Percentiles rank a stretch among this genome's conserved stretches.
phyloP scores from a whole-genome alignment of 2,888 invertebrate species.

The Drosophila pullipes region DNA sequence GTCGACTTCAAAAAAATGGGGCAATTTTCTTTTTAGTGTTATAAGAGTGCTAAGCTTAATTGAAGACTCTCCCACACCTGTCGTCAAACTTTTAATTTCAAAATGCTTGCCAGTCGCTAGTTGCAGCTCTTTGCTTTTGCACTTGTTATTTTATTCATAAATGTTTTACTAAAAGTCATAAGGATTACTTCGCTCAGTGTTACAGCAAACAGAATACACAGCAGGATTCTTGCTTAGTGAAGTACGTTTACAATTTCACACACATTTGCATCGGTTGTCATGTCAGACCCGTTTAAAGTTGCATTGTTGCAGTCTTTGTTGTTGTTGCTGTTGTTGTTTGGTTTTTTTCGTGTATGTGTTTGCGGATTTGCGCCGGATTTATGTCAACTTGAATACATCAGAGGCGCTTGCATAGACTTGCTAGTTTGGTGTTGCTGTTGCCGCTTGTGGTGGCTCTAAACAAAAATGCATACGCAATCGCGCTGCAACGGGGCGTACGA shows the following conservation, averaged over 20 bases:
- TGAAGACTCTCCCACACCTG: background rate
- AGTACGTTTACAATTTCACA: constrained; percentile 19
- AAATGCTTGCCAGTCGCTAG: constrained; percentile 48
- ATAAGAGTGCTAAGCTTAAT: constrained; percentile 44
- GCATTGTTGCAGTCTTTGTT: constrained; percentile 46
- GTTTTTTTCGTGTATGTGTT: constrained; percentile 40
- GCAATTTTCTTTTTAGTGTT: constrained; percentile 6
- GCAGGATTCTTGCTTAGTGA: background rate
- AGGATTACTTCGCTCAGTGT: constrained; percentile 35
- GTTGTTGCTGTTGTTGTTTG: background rate
- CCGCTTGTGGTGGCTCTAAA: constrained; percentile 55
- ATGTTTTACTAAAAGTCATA: constrained; percentile 53
- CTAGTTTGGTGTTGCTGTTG: constrained; percentile 42
- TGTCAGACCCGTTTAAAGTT: constrained; percentile 72
- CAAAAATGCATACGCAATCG: constrained; percentile 72
- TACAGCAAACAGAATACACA: constrained; percentile 12
- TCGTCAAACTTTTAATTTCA: constrained; percentile 61
- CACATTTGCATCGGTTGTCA: constrained; percentile 44
- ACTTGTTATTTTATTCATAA: constrained; percentile 73
- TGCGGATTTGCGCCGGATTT: constrained; percentile 78
- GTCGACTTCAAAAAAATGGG: background rate
- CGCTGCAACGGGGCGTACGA: constrained; percentile 67
- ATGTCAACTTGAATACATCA: constrained; percentile 82
- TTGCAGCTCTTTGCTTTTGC: constrained; percentile 28
- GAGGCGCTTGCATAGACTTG: constrained; percentile 72